Percentiles rank a stretch among this genome's conserved stretches.
These are phyloP conservation scores for Ernsta delagoae DNA, from an alignment of 2,888 invertebrate species.

Conservation along the genomic window DNA sequence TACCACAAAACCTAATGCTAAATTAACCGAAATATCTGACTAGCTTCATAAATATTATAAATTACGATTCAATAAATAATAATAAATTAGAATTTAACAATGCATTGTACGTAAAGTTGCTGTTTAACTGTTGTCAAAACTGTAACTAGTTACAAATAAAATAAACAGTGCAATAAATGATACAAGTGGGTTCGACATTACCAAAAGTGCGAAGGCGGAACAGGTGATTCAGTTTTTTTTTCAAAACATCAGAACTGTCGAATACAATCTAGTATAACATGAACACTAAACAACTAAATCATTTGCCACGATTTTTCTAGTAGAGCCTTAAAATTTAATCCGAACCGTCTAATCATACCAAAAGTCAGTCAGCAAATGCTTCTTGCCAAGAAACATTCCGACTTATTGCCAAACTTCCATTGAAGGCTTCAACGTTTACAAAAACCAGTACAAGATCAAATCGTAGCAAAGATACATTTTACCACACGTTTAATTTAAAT, in stretches of 20 bases:
- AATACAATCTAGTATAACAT: conserved; percentile 82
- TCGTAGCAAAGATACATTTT: conserved; percentile 68
- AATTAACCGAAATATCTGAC: conserved; percentile 72
- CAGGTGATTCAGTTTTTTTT: conserved; percentile 63
- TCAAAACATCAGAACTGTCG: conserved; percentile 66
- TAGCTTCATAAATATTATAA: conserved; percentile 73
- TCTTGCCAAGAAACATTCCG: conserved; percentile 25
- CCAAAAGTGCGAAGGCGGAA: conserved; percentile 72
- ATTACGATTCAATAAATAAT: conserved; percentile 60
- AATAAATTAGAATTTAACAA: conserved; percentile 67
- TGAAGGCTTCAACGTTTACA: conserved; percentile 21
- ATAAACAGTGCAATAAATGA: conserved; percentile 47
- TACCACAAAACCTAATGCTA: conserved; percentile 60
- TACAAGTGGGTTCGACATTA: conserved; percentile 64
- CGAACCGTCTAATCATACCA: conserved; percentile 9
- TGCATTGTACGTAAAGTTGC: conserved; percentile 41
- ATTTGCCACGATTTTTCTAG: conserved; percentile 65
- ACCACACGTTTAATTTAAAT: conserved; percentile 82
- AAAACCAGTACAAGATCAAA: conserved; percentile 46
- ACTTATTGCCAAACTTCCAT: conserved; percentile 18
- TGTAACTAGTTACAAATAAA: conserved; percentile 41
- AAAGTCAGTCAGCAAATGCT: conserved; percentile 17
- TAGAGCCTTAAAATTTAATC: conserved; percentile 34
- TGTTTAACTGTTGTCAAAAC: conserved; percentile 42
- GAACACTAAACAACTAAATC: conserved; percentile 83